Base-by-base conservation (phyloP, 2,888 invertebrate genomes). In the Oeneis ivallda region DNA sequence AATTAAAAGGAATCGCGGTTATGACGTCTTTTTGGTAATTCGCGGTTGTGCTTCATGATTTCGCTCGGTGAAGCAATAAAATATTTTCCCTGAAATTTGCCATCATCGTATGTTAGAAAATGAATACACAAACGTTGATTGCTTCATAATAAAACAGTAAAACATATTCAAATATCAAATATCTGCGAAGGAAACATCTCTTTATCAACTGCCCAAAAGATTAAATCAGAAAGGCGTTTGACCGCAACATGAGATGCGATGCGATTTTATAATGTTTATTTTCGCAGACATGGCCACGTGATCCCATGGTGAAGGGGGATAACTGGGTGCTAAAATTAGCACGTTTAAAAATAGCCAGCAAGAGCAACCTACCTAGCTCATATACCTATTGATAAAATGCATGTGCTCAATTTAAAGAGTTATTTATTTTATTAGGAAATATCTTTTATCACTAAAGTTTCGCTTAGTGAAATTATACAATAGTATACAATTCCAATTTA, bases 241-340 rank as follows among this genome's bases (percentile, higher is more conserved):
- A 63, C 62, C 61, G 56, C 67, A 60, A 47, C 59, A 6, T 11
- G 11, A 19, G 49, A 19, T 19, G 13, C 15, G 60, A 26, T 52
- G 54, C 57, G 19, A 54, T 54, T 62, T 64, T 66, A 58, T 57
- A 26, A 49, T 67, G 64, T 57, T 66, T 68, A 62, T 70, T 67
- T 68, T 67, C 52, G 50, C 65, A 67, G 45, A 53, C 54, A 54
- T 34, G 15, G 37, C 56, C 60, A 52, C 58, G 10, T 54, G 47
- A 63, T 61, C 59, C 43, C 54, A 60, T 67, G 62, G 26, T 60
- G 67, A 68, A 65, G 66, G 57, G 63, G 65, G 49, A 61, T 47
- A 63, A 52, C 26, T 61, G 43, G 63, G 45, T 60, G 63, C 43
- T 67, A 65, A 63, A 65, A 65, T 63, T 67, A 65, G 67, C 61